A percentile compares a stretch with the other conserved stretches of the same genome.
These are phyloP conservation scores for Chrysaora quinquecirrha DNA, from an alignment of 30 jellyfish, hydroid and myxozoan genomes.

Conservation along the genomic window DNA sequence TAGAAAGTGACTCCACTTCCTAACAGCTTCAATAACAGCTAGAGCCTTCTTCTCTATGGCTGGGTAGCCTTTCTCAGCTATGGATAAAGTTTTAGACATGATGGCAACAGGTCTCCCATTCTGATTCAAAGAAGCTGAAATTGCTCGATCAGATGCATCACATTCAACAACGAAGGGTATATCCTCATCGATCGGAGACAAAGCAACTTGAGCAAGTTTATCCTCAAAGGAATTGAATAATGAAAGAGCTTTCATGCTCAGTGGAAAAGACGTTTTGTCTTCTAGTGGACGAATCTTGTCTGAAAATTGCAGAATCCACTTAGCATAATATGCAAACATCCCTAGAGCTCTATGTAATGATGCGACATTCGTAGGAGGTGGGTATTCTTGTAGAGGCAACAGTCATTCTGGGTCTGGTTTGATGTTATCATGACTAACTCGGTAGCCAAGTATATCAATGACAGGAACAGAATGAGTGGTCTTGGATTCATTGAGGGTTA, in stretches of 20 bases:
- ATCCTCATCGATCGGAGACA: conserved; percentile 35
- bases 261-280: conserved; percentile 33
- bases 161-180: conserved; percentile 51
- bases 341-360: conserved; percentile 60
- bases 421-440: conserved; percentile 59
- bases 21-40: conserved; percentile 66
- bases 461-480: conserved; percentile 14
- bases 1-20: conserved; percentile 77
- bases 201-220: conserved; percentile 14
- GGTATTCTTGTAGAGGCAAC: conserved; percentile 65
- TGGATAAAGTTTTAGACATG: conserved; percentile 41
- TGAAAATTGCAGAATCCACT: conserved; percentile 71
- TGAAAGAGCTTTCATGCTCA: conserved; percentile 37
- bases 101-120: conserved; percentile 64
- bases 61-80: conserved; percentile 31
- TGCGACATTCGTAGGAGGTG: conserved; percentile 73
- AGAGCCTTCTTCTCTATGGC: conserved; percentile 61
- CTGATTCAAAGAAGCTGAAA: conserved; percentile 62
- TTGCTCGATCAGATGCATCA: conserved; percentile 70
- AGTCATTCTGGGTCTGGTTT: conserved; percentile 75
- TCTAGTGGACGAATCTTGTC: conserved; percentile 27
- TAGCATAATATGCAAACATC: conserved; percentile 75
- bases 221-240: conserved; percentile 34
- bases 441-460: conserved; percentile 57
- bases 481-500: conserved; percentile 42